Percentiles rank a stretch among this genome's conserved stretches.
These are phyloP conservation scores for Enteromius afrohamiltoni DNA, from an alignment of 2,797 vertebrate species.

Conservation along the genomic window DNA sequence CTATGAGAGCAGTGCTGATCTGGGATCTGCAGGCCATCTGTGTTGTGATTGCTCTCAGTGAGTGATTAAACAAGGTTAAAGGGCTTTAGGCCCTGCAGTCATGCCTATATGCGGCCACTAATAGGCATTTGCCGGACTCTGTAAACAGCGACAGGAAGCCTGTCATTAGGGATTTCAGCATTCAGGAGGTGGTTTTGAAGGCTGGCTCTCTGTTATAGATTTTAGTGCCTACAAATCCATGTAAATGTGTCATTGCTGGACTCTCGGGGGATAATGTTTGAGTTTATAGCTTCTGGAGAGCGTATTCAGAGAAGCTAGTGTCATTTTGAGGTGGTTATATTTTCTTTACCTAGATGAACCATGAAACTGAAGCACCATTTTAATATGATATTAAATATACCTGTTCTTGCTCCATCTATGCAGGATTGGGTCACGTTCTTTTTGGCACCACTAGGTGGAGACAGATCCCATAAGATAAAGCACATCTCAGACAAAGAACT, in stretches of 20 bases:
- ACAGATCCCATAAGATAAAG: constrained; percentile 32
- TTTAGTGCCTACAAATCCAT: too few relatives aligned
- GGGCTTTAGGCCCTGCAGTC: constrained; percentile 3
- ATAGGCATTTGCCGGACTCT: constrained; percentile 43
- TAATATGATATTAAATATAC: constrained; percentile 5
- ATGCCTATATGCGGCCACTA: constrained; percentile 40
- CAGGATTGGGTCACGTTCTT: neutral
- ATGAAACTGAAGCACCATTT: too few relatives aligned
- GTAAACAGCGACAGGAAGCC: constrained; percentile 36
- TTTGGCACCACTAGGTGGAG: constrained; percentile 45
- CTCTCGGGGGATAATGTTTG: neutral
- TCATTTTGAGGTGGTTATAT: too few relatives aligned
- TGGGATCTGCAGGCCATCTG: neutral
- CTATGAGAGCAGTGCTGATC: neutral
- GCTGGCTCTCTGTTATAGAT: too few relatives aligned
- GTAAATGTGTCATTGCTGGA: neutral
- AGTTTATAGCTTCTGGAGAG: neutral
- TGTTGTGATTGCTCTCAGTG: constrained; percentile 27
- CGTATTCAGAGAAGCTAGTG: neutral
- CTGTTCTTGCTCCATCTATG: neutral
- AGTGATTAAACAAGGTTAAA: constrained; percentile 27
- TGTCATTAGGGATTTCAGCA: constrained; percentile 27
- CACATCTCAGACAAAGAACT: neutral
- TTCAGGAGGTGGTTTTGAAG: neutral
- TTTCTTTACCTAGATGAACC: too few relatives aligned